Evolutionary conservation across 1,140 invertebrate species (phyloP), one percentile per base, ranked within the genome.

Genomic region (Acromyrmex charruanus): DNA sequence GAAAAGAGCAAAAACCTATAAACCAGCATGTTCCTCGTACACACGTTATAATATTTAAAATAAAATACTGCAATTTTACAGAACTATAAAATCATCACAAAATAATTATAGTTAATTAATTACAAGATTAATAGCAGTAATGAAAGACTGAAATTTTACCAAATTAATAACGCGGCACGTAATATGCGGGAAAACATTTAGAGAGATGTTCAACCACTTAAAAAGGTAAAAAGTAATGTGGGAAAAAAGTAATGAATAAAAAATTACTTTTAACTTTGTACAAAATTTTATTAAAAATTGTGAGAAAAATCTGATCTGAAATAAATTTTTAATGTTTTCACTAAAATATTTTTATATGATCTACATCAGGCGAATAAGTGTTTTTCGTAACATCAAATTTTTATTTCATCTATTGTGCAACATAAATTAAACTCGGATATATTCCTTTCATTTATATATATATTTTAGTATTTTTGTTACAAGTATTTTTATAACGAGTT

Each of bases 401-500:
- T 74, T 58, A 74, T 61, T 74, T 82, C 10, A 39, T 53, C 7
- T 39, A 14, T 31, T 12, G 55, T 4, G 14, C n/a, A 61, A 35
- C 39, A 61, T 59, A 25, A 74, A 82, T 84, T 84, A 84, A 61
- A 63, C 18, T 49, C n/a, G 63, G 9, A 39, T 49, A 16, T 74
- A 84, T 49, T 61, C n/a, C n/a, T 35, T 25, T 59, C 35, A 59
- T 31, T 71, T 14, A 4, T 21, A 18, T 10, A 25, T 49, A 49
- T 35, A 25, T 28, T 61, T 84, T 21, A 14, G 12, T 1, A 10
- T 39, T 55, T 68, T 39, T 68, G 18, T 61, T 21, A 25, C 3
- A 61, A 28, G 0, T 35, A 49, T 49, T 49, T 74, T 61, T 44
- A 25, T 31, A 25, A 82, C 25, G 21, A 74, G 21, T 7, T 61